Percentiles rank a stretch among this genome's conserved stretches.
Conservation (phyloP, 2,888 invertebrate species). For the Bombylius discolor region DNA sequence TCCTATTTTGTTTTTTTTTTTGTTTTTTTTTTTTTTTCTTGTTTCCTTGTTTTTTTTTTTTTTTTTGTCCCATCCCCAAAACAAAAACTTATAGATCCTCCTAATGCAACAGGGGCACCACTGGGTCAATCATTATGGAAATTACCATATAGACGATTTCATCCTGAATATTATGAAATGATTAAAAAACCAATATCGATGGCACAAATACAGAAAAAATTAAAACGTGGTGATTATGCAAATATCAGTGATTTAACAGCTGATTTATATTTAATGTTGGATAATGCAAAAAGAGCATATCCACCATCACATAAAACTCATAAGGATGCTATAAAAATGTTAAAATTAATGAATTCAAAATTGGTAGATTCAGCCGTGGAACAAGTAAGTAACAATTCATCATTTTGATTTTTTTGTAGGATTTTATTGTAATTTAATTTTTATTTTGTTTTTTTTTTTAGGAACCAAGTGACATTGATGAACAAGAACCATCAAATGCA, state of each 20-base stretch:
- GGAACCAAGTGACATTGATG: conserved; percentile 6
- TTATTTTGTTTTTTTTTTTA: not conserved
- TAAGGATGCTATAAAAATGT: conserved; percentile 72
- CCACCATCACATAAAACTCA: conserved; percentile 66
- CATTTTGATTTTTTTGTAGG: not conserved
- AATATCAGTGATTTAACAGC: conserved; percentile 80
- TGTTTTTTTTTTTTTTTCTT: conserved; percentile 6
- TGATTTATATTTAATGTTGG: conserved; percentile 92
- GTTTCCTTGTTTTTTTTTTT: conserved; percentile 12
- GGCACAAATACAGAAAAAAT: conserved; percentile 75
- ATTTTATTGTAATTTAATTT: not conserved
- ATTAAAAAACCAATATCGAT: conserved; percentile 92
- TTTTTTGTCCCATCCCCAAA: conserved; percentile 8
- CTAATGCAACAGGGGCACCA: conserved; percentile 50
- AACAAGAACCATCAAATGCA: not conserved
- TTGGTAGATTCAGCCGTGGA: conserved; percentile 39
- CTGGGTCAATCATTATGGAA: conserved; percentile 88
- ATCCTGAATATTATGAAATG: conserved; percentile 95
- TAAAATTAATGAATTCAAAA: conserved; percentile 70
- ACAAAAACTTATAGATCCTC: conserved; percentile 26
- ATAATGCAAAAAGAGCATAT: conserved; percentile 89
- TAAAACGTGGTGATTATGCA: conserved; percentile 69
- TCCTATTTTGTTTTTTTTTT: not conserved
- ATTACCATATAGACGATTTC: conserved; percentile 77
- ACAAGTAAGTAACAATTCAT: conserved; percentile 18